A percentile compares a stretch with the other conserved stretches of the same genome.
phyloP scores from a whole-genome alignment of 92 coral and sea anemone species.

The Pocillopora grandis region DNA sequence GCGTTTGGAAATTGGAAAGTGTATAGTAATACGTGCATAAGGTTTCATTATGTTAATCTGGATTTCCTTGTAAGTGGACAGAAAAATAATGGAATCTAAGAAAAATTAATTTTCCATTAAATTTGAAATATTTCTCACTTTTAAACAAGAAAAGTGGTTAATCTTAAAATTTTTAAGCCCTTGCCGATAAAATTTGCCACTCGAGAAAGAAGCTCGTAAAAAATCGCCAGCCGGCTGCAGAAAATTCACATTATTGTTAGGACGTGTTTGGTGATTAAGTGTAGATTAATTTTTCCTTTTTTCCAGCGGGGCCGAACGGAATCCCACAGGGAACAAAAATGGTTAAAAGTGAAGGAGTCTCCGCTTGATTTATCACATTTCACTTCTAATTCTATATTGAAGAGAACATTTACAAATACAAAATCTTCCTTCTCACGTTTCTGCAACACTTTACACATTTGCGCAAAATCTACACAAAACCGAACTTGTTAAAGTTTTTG shows the following conservation, averaged over 20 bases:
- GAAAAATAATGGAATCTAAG: not conserved
- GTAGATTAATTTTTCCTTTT: not conserved
- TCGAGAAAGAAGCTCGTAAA: not conserved
- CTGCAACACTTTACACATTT: not conserved
- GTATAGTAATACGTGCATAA: not conserved
- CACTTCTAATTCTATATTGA: not conserved
- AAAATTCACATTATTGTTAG: not conserved
- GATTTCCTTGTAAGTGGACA: not conserved
- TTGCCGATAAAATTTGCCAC: not conserved
- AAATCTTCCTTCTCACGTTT: not conserved
- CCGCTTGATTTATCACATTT: not conserved
- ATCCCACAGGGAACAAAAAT: conserved; percentile 8
- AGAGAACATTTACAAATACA: not conserved
- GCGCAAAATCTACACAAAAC: not conserved
- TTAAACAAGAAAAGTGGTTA: not conserved
- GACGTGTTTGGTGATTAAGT: conserved; percentile 14
- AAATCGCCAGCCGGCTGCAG: not conserved
- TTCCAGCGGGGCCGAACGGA: not conserved
- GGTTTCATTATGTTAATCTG: conserved; percentile 7
- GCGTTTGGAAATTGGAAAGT: not conserved
- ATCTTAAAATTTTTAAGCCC: not conserved
- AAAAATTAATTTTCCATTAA: not conserved
- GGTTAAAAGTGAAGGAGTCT: not conserved
- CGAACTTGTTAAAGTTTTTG: conserved; percentile 1
- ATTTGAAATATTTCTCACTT: not conserved